Conservation (phyloP, 2,113 vertebrate species). For the Pseudopodoces humilis region DNA sequence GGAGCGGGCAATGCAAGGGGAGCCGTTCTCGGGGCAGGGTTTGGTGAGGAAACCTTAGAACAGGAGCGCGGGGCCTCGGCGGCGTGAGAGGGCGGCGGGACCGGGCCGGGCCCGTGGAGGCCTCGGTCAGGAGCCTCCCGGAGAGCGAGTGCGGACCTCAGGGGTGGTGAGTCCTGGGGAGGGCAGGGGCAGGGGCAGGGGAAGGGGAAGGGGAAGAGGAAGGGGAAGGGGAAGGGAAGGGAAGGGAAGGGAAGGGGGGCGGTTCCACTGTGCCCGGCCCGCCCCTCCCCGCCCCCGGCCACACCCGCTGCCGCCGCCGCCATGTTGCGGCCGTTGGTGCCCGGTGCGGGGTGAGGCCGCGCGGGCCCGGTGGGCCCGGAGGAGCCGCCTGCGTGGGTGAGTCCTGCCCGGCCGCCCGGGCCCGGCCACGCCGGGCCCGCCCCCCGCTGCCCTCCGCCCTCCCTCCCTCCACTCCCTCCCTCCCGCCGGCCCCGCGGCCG, state of each 20-base stretch:
- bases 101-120: not conserved
- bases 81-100: not conserved
- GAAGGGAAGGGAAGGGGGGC: not conserved
- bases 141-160: not conserved
- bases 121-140: not conserved
- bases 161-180: not conserved
- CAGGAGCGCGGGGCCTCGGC: not conserved
- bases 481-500: no score
- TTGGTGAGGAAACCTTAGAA: not conserved
- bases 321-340: no score
- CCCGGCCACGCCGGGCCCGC: no score
- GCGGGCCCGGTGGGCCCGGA: no score
- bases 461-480: no score
- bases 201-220: not conserved
- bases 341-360: no score
- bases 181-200: not conserved
- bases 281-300: no score
- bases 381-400: no score
- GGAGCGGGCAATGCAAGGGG: not conserved
- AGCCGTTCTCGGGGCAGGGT: not conserved
- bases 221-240: not conserved
- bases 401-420: no score
- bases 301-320: no score
- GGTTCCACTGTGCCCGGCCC: no score
- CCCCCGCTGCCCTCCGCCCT: no score